phyloP scores from a whole-genome alignment of 2,888 invertebrate genomes.

The Nephrocerus scutellatus region DNA sequence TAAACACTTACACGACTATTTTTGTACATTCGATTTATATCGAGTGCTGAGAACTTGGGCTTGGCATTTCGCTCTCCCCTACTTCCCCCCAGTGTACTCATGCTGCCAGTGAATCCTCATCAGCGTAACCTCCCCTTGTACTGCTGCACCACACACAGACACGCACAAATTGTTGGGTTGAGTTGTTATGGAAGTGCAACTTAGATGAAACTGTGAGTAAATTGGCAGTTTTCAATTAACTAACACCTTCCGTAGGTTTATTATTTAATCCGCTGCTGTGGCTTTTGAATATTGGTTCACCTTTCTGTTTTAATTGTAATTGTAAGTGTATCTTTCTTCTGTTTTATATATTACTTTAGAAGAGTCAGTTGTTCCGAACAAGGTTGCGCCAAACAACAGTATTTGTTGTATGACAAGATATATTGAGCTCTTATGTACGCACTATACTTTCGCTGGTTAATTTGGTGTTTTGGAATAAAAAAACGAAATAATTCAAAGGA shows the following conservation, averaged over 20 bases:
- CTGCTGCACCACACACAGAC: constrained; percentile 30
- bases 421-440: too few species aligned
- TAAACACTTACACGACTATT: constrained; percentile 65
- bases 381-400: too few species aligned
- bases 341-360: constrained; percentile 4
- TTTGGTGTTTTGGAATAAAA: too few species aligned
- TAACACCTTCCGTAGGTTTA: too few species aligned
- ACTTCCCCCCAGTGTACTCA: constrained; percentile 51
- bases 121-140: constrained; percentile 48
- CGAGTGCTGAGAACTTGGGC: constrained; percentile 92
- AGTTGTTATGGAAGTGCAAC: too few species aligned
- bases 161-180: too few species aligned
- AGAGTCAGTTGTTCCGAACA: constrained; percentile 7
- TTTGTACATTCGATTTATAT: constrained; percentile 96
- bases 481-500: too few species aligned
- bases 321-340: constrained; percentile 10
- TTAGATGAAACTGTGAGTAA: too few species aligned
- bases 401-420: too few species aligned
- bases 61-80: constrained; percentile 57
- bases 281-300: constrained; percentile 6
- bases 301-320: constrained; percentile 9
- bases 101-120: constrained; percentile 51
- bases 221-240: too few species aligned
- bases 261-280: too few species aligned
- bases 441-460: not conserved